Base-by-base conservation (phyloP, 2,888 invertebrate species). In the Melanargia galathea region DNA sequence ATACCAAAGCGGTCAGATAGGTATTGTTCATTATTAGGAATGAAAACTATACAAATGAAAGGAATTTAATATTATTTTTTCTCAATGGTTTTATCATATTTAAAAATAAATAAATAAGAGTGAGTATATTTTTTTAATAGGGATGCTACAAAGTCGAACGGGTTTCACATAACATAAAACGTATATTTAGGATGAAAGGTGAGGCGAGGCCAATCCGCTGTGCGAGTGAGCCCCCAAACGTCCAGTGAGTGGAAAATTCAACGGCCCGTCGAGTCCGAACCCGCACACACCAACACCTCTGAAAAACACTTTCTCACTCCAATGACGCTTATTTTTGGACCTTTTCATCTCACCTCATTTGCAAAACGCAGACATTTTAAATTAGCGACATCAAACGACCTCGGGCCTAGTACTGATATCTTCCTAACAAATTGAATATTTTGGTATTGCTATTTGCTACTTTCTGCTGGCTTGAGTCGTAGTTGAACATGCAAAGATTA, bases 181-280 rank as follows among this genome's bases (percentile, higher is more conserved):
- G 62, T 67, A 66, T 65, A 65, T 84, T 84, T 82, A 85, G 85
- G 83, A 84, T 82, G 77, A 78, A 82, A 84, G 83, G 84, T 84
- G 82, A 86, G 83, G 82, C 81, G 82, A 86, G 83, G 82, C 81
- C 85, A 84, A 86, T 87, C 87, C 87, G 86, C 84, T 89, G 86
- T 87, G 77, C 74, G 65, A 65, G 51, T 63, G 63, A 65, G 80
- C 81, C 83, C 80, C 83, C 83, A 83, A 80, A 84, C 80, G 83
- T 79, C 88, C 88, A 84, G 82, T 86, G 85, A 87, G 88, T 90
- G 90, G 91, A 90, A 91, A 91, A 89, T 90, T 87, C 84, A 86
- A 77, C 86, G 89, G 87, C 82, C 88, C 88, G 86, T 78, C 87
- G 86, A 87, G 83, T 89, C 82, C 84, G 82, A 83, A 78, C 79